Conservation (phyloP, 1,140 invertebrate species). For the Drosophila quadrilineata region DNA sequence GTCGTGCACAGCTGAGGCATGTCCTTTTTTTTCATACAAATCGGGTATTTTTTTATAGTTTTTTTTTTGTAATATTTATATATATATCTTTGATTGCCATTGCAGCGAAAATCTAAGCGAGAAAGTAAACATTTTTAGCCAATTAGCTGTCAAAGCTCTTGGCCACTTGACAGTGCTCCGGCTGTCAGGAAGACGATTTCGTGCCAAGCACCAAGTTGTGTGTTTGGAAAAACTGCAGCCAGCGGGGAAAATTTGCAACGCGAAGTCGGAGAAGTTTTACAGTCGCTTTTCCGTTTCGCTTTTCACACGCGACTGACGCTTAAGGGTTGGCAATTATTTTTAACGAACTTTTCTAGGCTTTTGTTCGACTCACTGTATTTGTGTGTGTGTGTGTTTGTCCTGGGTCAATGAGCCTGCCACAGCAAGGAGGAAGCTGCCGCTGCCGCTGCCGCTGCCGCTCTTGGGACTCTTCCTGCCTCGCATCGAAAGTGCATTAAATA, state of each 20-base stretch:
- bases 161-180: constrained; percentile 10
- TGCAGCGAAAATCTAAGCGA: neutral
- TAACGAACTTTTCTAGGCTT: constrained; percentile 48
- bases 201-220: constrained; percentile 15
- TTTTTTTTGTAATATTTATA: no score
- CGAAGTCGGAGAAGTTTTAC: constrained; percentile 27
- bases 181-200: neutral
- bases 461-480: no score
- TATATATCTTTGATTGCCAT: constrained; percentile 14
- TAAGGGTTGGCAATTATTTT: constrained; percentile 63
- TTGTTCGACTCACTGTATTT: neutral
- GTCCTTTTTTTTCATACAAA: no score
- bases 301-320: constrained; percentile 21
- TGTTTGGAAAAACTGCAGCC: neutral
- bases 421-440: neutral
- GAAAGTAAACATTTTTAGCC: constrained; percentile 52
- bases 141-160: constrained; percentile 60
- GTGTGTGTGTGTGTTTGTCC: constrained; percentile 13
- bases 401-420: constrained; percentile 57
- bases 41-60: no score
- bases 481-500: no score
- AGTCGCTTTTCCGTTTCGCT: constrained; percentile 6
- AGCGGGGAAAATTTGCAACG: constrained; percentile 15
- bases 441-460: no score
- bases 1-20: no score